Evolutionary conservation across 2,888 invertebrate species (phyloP).

Genomic region (Clitarchus hookeri): DNA sequence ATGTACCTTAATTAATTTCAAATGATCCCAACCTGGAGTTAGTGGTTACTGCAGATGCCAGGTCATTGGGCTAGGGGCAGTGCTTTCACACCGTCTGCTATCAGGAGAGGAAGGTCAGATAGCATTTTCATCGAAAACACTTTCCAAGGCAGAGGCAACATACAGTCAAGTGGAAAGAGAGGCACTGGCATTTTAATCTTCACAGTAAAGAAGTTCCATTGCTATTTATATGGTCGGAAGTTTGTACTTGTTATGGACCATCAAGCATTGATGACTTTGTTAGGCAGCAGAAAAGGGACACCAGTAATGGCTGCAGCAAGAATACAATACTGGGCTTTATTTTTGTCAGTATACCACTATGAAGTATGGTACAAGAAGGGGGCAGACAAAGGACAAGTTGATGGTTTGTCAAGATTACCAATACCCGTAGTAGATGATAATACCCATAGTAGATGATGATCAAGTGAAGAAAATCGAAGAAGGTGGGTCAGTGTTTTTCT

Average conservation of each 20-base stretch:
- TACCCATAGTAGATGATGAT: no score
- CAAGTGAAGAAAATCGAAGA: not conserved
- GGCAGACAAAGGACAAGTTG: not conserved
- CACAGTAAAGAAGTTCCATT: not conserved
- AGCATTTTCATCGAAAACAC: not conserved
- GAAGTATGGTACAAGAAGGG: not conserved
- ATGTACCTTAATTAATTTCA: slow-evolving; percentile 4
- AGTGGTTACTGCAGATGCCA: not conserved
- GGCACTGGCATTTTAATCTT: not conserved
- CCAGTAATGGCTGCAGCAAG: not conserved
- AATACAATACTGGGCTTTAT: not conserved
- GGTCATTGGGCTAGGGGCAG: not conserved
- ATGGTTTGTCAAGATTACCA: not conserved
- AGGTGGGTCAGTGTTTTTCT: not conserved
- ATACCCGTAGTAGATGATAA: not conserved
- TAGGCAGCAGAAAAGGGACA: not conserved
- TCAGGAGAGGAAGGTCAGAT: not conserved
- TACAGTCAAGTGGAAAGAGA: slow-evolving; percentile 7
- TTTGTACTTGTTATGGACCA: no score
- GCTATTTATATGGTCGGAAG: no score
- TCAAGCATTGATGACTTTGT: slow-evolving; percentile 23
- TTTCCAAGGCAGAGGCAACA: no score
- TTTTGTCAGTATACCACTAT: not conserved
- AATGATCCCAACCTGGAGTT: not conserved
- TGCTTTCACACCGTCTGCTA: not conserved